Evolutionary conservation across 2,113 vertebrate species (phyloP), one percentile per base, ranked within the genome.

Genomic region (Clarias magur): DNA sequence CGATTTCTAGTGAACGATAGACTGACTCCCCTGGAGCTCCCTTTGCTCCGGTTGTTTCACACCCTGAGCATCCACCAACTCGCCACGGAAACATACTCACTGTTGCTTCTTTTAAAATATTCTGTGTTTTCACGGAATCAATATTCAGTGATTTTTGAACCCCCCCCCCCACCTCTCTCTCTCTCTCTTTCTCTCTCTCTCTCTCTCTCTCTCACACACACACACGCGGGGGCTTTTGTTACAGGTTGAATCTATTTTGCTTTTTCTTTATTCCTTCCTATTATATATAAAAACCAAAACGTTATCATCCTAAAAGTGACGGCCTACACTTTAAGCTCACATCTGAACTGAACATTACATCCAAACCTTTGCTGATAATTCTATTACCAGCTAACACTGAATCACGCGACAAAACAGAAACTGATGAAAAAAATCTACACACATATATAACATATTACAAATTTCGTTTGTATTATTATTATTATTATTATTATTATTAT

Each of bases 201-300:
- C 30, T 34, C 30, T 34, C 23, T 27, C 63, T 15, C 63, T n/a
- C 63, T n/a, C 63, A 13, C 25, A 13, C 25, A n/a, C 25, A 1
- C 25, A 1, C 48, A 1, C 48, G 48, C 48, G 48, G 0, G 6
- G 7, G 48, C 48, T 48, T 48, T 48, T 48, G 48, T 48, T 48
- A 48, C 48, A 48, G 48, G 48, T 25, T 54, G 94, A 93, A 95
- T 95, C 93, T 94, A 93, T 94, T 94, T 94, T 91, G 90, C 93
- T 93, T 93, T 91, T 94, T 95, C 94, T 94, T 95, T 94, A 94
- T 92, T 92, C 92, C 91, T 85, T 92, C 91, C 93, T 93, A 92
- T 95, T 94, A 95, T 95, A 95, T 95, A 95, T 96, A 94, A 94
- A 95, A 95, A 95, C 95, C 94, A 92, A 94, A 94, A 95, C 95